Evolutionary conservation across 2,888 invertebrate genomes (phyloP).

Genomic region (Ichneumoninae sp.): DNA sequence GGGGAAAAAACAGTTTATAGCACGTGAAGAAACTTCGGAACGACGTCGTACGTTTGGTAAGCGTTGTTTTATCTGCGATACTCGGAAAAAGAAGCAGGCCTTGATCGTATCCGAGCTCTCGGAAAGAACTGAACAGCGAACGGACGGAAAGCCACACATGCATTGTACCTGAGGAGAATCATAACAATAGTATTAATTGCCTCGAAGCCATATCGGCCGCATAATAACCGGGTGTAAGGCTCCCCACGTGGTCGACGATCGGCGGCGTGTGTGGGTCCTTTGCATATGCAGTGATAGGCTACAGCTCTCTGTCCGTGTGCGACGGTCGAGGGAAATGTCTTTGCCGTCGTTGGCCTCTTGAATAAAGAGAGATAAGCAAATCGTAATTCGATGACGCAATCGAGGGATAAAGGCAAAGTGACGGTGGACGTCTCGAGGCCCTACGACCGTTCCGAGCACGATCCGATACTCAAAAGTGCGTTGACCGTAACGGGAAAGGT

Average conservation of each 20-base stretch:
- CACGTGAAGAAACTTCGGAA: not conserved
- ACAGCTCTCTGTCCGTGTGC: constrained; percentile 9
- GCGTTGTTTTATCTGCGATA: not conserved
- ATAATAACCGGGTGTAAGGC: constrained; percentile 79
- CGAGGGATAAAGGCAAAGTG: not conserved
- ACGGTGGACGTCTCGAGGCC: not conserved
- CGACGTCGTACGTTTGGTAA: not conserved
- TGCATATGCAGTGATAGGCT: not conserved
- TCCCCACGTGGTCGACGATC: constrained; percentile 51
- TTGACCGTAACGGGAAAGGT: not conserved
- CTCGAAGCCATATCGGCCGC: constrained; percentile 80
- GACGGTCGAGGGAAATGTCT: constrained; percentile 11
- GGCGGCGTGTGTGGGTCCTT: constrained; percentile 26
- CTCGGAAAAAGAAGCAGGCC: constrained; percentile 35
- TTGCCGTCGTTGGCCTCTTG: constrained; percentile 29
- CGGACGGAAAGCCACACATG: constrained; percentile 71
- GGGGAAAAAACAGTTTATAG: not conserved
- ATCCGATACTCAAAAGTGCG: not conserved
- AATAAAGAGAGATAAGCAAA: not conserved
- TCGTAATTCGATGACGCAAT: constrained; percentile 4
- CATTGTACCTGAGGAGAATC: constrained; percentile 78
- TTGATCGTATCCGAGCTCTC: constrained; percentile 64
- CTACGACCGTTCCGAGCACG: constrained; percentile 3
- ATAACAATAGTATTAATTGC: constrained; percentile 84
- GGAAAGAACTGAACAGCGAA: constrained; percentile 64